These are phyloP conservation scores for Aporophyla lueneburgensis DNA, from an alignment of 2,888 invertebrate genomes.

Conservation along the genomic window DNA sequence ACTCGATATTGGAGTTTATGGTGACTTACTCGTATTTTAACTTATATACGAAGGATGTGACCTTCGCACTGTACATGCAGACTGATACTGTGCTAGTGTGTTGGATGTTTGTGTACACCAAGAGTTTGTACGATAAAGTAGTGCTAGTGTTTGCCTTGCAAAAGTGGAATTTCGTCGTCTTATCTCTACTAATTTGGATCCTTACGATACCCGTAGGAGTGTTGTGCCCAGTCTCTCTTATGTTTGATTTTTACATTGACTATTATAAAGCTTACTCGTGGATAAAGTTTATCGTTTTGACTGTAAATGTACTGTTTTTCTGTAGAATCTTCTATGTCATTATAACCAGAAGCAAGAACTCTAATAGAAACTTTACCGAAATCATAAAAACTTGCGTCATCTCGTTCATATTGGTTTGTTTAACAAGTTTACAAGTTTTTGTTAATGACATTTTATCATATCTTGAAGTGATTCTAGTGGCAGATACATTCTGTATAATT, in stretches of 20 bases:
- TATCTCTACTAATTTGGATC: conserved; percentile 73
- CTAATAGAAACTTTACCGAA: conserved; percentile 42
- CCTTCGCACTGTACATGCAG: conserved; percentile 73
- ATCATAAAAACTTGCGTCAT: conserved; percentile 69
- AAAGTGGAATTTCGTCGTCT: conserved; percentile 66
- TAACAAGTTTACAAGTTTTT: conserved; percentile 80
- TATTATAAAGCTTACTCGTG: conserved; percentile 72
- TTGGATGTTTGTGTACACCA: conserved; percentile 83
- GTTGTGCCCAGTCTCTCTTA: conserved; percentile 60
- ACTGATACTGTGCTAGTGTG: conserved; percentile 77
- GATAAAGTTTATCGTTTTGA: conserved; percentile 76
- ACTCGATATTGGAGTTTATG: conserved; percentile 73
- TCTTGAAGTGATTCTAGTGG: conserved; percentile 19
- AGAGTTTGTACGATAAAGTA: conserved; percentile 81
- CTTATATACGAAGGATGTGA: conserved; percentile 39
- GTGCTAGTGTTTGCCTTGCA: conserved; percentile 75
- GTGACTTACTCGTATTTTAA: conserved; percentile 51
- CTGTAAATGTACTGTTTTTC: conserved; percentile 76
- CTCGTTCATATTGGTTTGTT: conserved; percentile 76
- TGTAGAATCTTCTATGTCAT: conserved; percentile 76
- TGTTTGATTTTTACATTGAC: not conserved
- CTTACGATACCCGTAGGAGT: conserved; percentile 73
- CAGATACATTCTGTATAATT: conserved; percentile 57
- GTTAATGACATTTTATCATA: conserved; percentile 74
- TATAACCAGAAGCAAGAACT: conserved; percentile 50